These are phyloP conservation scores for Acrocyrtus sp. DNA, from an alignment of 2,888 invertebrate genomes.

Conservation along the genomic window DNA sequence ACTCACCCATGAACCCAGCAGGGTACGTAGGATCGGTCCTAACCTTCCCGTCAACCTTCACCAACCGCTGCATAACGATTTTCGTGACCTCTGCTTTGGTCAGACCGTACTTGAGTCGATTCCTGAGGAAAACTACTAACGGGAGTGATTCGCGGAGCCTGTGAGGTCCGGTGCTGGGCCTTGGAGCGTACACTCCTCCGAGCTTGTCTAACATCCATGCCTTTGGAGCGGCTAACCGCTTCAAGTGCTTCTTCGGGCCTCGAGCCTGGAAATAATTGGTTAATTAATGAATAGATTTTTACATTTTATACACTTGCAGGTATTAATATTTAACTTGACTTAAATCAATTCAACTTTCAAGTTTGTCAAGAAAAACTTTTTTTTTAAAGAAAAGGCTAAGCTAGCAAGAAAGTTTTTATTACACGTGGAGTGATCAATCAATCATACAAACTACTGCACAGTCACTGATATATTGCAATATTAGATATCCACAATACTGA, in stretches of 20 bases:
- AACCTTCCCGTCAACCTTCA: constrained; percentile 98
- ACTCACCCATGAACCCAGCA: constrained; percentile 98
- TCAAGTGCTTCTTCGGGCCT: constrained; percentile 99
- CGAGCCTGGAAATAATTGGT: constrained; percentile 86
- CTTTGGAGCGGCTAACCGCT: constrained; percentile 98
- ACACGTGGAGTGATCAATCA: too few relatives aligned
- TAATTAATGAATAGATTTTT: too few relatives aligned
- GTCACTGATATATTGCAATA: too few relatives aligned
- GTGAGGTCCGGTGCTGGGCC: constrained; percentile 98
- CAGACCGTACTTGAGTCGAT: constrained; percentile 97
- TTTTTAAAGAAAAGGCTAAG: too few relatives aligned
- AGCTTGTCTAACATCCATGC: constrained; percentile 99
- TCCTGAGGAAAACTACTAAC: constrained; percentile 94
- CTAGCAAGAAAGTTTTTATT: too few relatives aligned
- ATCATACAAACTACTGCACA: too few relatives aligned
- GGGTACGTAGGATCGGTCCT: constrained; percentile 98
- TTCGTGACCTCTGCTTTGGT: constrained; percentile 97
- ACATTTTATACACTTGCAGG: too few relatives aligned
- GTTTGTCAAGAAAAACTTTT: too few relatives aligned
- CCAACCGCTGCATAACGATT: constrained; percentile 97
- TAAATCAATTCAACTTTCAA: neutral
- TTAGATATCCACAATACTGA: too few relatives aligned
- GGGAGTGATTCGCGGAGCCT: constrained; percentile 97
- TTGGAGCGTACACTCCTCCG: constrained; percentile 97
- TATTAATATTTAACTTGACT: neutral